Evolutionary conservation across 2,888 invertebrate species (phyloP).

Genomic region (Cordilura impudica): DNA sequence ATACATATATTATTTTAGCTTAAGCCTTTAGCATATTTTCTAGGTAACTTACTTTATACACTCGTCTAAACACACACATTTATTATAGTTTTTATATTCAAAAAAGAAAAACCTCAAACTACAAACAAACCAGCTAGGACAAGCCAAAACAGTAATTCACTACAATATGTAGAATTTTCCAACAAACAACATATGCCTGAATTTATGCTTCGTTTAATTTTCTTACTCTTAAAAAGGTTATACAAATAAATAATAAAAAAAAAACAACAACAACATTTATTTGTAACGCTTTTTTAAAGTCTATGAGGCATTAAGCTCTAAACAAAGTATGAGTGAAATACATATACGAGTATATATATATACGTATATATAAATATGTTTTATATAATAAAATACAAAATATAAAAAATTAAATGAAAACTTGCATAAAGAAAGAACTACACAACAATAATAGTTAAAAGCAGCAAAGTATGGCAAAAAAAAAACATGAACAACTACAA

Average conservation of each 20-base stretch:
- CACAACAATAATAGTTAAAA: background rate
- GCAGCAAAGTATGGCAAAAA: background rate
- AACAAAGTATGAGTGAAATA: constrained; percentile 49
- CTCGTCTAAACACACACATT: constrained; percentile 2
- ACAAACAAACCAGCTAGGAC: constrained; percentile 24
- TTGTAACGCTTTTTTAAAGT: constrained; percentile 56
- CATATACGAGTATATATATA: background rate
- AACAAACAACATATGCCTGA: constrained; percentile 48
- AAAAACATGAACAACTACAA: background rate
- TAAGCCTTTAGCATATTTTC: constrained; percentile 37
- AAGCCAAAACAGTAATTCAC: background rate
- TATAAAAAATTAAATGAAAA: background rate
- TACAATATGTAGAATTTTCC: no score
- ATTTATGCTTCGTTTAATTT: constrained; percentile 62
- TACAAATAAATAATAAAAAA: no score
- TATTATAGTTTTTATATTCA: constrained; percentile 26
- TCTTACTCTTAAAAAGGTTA: constrained; percentile 59
- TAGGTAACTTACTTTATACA: constrained; percentile 53
- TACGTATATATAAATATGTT: constrained; percentile 1
- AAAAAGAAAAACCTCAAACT: constrained; percentile 13
- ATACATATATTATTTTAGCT: constrained; percentile 9
- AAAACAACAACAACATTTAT: constrained; percentile 54
- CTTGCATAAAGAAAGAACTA: background rate
- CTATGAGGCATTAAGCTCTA: constrained; percentile 52
- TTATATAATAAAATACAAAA: background rate